A percentile compares a stretch with the other conserved stretches of the same genome.
These are phyloP conservation scores for Chascanopsetta lugubris DNA, from an alignment of 2,113 vertebrate species.

Conservation along the genomic window DNA sequence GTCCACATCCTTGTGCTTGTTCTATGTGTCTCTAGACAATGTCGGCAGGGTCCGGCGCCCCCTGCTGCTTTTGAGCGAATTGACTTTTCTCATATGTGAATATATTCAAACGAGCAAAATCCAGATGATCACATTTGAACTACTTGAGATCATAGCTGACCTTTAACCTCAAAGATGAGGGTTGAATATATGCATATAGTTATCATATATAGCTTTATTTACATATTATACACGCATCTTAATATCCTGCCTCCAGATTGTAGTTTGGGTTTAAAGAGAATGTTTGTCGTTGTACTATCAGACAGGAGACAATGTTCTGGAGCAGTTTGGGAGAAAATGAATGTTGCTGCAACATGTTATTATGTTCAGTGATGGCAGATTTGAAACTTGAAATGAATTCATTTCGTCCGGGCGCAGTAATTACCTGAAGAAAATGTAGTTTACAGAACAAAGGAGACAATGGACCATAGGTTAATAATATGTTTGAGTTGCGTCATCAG, in stretches of 20 bases:
- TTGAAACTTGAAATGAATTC: not conserved
- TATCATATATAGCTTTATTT: no score
- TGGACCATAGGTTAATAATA: not conserved
- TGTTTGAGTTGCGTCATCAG: not conserved
- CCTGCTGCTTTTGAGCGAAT: no score
- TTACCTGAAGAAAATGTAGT: not conserved
- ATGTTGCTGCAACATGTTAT: not conserved
- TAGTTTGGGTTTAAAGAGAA: not conserved
- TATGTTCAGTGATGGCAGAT: not conserved
- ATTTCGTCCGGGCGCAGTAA: not conserved
- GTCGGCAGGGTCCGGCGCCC: no score
- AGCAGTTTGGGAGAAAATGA: not conserved
- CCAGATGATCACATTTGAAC: no score
- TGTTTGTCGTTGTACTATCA: not conserved
- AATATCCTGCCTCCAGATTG: no score
- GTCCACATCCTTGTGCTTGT: no score
- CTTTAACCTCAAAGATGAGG: no score
- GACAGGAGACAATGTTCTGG: not conserved
- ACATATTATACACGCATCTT: not conserved
- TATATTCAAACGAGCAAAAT: no score
- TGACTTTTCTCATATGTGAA: no score
- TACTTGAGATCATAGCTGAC: not conserved
- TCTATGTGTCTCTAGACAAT: no score
- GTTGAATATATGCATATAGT: no score
- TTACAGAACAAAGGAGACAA: no score